Evolutionary conservation across 2,888 invertebrate genomes (phyloP).

Genomic region (Thereva unica): DNA sequence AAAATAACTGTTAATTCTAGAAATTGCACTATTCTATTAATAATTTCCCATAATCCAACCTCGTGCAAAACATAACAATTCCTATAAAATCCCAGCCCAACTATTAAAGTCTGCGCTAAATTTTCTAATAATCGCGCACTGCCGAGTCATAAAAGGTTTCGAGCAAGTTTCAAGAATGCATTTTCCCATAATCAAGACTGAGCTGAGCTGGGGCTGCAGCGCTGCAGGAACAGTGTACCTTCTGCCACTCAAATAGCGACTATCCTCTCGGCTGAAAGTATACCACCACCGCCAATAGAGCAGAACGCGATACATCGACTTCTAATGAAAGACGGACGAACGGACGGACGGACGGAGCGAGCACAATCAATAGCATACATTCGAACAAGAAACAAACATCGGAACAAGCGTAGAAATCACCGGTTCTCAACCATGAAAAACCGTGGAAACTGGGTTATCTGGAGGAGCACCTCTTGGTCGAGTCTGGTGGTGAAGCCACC

Average conservation of each 20-base stretch:
- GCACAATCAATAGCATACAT: conserved; percentile 13
- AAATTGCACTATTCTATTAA: too few species aligned
- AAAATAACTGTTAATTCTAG: too few species aligned
- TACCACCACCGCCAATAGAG: conserved; percentile 4
- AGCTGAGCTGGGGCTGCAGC: not conserved
- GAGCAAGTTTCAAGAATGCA: conserved; percentile 1
- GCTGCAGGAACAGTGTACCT: conserved; percentile 37
- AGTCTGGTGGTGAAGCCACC: not conserved
- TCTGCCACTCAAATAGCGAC: conserved; percentile 19
- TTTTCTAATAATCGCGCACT: conserved; percentile 26
- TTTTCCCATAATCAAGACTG: conserved; percentile 30
- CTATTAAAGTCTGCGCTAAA: conserved; percentile 25
- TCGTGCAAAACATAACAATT: not conserved
- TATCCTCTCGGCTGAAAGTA: conserved; percentile 1
- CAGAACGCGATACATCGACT: not conserved
- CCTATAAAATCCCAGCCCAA: conserved; percentile 20
- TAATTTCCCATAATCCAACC: too few species aligned
- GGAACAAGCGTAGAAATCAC: too few species aligned
- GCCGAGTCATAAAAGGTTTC: conserved; percentile 22
- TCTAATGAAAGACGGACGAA: not conserved
- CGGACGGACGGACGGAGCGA: conserved; percentile 20
- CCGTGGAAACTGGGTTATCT: conserved; percentile 41
- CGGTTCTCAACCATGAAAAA: conserved; percentile 21
- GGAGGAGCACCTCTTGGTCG: conserved; percentile 8
- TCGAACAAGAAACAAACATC: not conserved